Conservation (phyloP, 2,797 vertebrate species). For the Hydrocynus forskahlii region DNA sequence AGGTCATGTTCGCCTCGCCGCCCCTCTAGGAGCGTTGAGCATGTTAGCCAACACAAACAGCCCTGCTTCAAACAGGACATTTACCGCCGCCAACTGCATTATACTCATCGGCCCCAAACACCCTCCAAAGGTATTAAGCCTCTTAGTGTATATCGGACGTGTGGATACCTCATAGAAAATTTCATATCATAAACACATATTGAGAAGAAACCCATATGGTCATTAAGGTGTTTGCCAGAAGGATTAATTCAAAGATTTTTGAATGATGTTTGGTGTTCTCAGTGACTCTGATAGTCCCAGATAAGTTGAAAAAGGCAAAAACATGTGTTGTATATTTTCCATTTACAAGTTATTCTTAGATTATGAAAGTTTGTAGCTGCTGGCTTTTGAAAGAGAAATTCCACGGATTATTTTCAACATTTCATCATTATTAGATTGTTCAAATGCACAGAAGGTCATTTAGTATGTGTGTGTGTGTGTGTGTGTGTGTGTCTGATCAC, state of each 20-base stretch:
- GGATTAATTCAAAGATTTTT: not conserved
- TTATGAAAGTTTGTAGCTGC: no score
- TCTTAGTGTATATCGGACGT: constrained; percentile 30
- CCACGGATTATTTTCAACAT: no score
- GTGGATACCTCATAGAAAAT: constrained; percentile 1
- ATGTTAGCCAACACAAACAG: constrained; percentile 55
- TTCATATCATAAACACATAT: not conserved
- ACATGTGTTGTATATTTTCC: no score
- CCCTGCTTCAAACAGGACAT: constrained; percentile 37
- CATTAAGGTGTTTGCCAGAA: not conserved
- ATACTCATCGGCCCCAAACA: constrained; percentile 55
- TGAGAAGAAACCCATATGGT: not conserved
- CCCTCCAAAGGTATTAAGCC: constrained; percentile 53
- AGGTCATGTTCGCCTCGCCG: constrained; percentile 52
- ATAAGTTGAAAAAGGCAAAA: no score
- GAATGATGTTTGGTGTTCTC: no score
- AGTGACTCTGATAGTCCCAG: no score
- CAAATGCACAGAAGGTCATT: no score
- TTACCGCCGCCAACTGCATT: constrained; percentile 58
- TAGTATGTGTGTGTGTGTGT: no score
- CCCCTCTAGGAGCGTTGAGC: constrained; percentile 14
- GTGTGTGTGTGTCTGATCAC: no score
- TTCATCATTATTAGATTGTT: no score
- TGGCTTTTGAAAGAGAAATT: no score
- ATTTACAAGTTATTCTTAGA: no score